These are phyloP conservation scores for Halichoerus grypus DNA, from an alignment of 2,113 vertebrate genomes.

Conservation along the genomic window DNA sequence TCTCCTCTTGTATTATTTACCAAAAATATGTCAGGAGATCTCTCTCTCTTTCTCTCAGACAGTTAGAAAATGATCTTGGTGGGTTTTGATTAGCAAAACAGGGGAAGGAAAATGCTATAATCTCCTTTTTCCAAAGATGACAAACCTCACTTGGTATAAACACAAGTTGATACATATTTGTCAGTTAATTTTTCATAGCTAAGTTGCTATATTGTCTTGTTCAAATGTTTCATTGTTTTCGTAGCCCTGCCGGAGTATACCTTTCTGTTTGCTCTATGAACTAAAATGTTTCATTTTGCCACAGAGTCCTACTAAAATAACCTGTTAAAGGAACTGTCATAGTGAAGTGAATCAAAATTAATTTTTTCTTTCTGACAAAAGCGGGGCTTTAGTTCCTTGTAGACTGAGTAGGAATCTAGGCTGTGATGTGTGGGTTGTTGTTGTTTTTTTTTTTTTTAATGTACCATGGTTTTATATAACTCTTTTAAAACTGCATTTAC, in stretches of 20 bases:
- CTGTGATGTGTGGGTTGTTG: background rate
- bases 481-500: slow-evolving; percentile 41
- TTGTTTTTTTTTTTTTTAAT: background rate
- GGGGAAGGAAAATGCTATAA: background rate
- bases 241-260: background rate
- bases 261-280: slow-evolving; percentile 3
- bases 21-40: background rate
- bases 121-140: background rate
- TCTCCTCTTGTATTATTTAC: background rate
- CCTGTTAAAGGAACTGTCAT: background rate
- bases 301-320: background rate
- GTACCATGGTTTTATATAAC: background rate
- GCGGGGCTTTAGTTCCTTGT: background rate
- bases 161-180: background rate
- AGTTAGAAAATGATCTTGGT: background rate
- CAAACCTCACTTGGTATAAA: background rate
- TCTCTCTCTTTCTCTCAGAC: background rate
- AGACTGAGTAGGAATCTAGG: background rate
- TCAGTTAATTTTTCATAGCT: background rate
- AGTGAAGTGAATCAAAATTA: slow-evolving; percentile 15
- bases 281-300: background rate
- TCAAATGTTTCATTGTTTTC: background rate
- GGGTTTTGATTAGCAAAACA: background rate
- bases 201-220: background rate
- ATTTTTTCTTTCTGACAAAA: background rate